Base-by-base conservation (phyloP, 2,797 vertebrate species). In the Poecilia picta region DNA sequence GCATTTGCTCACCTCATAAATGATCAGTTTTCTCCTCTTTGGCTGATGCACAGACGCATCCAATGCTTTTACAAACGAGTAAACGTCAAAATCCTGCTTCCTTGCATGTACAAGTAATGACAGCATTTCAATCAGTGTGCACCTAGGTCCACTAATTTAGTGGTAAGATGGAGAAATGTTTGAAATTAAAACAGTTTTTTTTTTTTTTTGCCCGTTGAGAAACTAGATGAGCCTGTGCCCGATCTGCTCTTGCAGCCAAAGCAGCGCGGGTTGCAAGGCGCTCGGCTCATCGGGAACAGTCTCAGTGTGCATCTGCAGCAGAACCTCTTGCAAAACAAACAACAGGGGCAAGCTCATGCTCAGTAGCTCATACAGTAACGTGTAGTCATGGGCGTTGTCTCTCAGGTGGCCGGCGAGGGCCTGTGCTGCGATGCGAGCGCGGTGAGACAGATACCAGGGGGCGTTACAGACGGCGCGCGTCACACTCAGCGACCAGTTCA, bases 331-430 rank as follows among this genome's bases (percentile, higher is more conserved):
- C 81, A 98, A 93, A 72, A 93, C 96, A 57, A 95, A 96, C 91
- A 99, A 95, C 83, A 99, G 94, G 1, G 98, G 98, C 90, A 99
- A 88, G 81, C 97, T 96, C 79, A 98, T 89, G 93, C 97, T 98
- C 94, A 99, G 94, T 47, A 99, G 96, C 96, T 99, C 98, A 0
- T 97, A 99, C 81, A 96, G 94, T 88, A 95, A 96, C 73, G 89
- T 83, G 90, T 98, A 99, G 96, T 98, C 97, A 90, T 96, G 93
- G 46, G 95, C 96, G 91, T 98, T 98, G 95, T 97, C 96, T 94
- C 96, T 95, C 93, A 99, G 82, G 95, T 99, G 98, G 81, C 87
- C 84, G 36, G 89, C 72, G 36, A 96, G 41, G 80, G 95, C 94
- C 78, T 87, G 94, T 70, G 96, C 93, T 68, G 95, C 88, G 76